These are phyloP conservation scores for Gibbula magus DNA, from an alignment of 2,888 invertebrate genomes.

Conservation along the genomic window DNA sequence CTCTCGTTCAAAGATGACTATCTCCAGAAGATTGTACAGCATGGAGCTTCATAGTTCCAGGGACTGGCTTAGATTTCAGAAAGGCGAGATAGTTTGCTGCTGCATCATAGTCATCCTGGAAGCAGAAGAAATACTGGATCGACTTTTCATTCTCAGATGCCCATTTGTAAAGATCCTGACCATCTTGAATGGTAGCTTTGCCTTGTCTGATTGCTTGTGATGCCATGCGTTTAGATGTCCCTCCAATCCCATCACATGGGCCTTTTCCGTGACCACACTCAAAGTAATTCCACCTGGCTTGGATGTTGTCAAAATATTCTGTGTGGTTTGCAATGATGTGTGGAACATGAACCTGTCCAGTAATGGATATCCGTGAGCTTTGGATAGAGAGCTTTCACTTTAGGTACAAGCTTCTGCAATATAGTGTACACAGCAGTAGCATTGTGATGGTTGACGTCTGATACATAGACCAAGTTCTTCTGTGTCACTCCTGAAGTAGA, in stretches of 20 bases:
- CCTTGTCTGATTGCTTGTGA: neutral
- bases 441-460: constrained; percentile 1
- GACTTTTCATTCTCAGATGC: neutral
- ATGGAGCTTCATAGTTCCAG: constrained; percentile 1
- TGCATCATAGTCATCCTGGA: neutral
- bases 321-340: neutral
- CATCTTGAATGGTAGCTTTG: neutral
- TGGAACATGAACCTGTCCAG: neutral
- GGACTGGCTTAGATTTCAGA: neutral
- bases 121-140: neutral
- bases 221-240: neutral
- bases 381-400: neutral
- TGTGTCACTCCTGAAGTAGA: neutral
- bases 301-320: neutral
- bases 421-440: neutral
- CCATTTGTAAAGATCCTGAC: neutral
- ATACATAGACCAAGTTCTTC: neutral
- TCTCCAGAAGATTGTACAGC: neutral
- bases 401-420: neutral
- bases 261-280: neutral
- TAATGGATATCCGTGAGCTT: neutral
- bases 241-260: neutral
- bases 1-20: neutral
- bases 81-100: neutral
- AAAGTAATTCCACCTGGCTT: constrained; percentile 10